Evolutionary conservation across 2,797 vertebrate genomes (phyloP), one percentile per base, ranked within the genome.

Genomic region (Gobionotothen gibberifrons): DNA sequence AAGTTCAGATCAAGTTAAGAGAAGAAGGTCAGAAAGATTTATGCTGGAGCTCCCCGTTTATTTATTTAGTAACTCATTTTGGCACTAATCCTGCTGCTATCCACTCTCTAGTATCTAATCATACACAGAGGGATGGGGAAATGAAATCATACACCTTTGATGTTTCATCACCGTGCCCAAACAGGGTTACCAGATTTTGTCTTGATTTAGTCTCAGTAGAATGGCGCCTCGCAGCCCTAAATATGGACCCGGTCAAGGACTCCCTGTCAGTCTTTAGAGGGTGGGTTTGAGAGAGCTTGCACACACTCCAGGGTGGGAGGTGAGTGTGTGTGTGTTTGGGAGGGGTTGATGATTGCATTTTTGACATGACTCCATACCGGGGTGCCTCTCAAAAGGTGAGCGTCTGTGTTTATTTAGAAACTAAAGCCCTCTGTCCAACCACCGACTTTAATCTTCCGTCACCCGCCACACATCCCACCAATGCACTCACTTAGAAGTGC

Each of bases 321-420:
- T 63, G 67, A 53, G 40, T 11, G 40, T 42, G 49, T 26, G 26
- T 26, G 49, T n/a, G 46, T 7, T 19, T 0, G 86, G 62, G 69
- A 22, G 63, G 52, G 65, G 82, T 79, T 10, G 73, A 53, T 65
- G 78, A 79, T 88, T 82, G 79, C 87, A 89, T 92, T 87, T 87
- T 79, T 83, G 70, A 79, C 81, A 74, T 90, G 88, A 83, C 85
- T 89, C 85, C 78, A 83, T 71, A 68, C 74, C 3, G 79, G 59
- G 79, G 79, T 76, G 85, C 85, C 90, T 82, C 90, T 93, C 90
- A 86, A 92, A 60, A 94, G 93, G 92, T 93, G 90, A 93, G 88
- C 48, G 76, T 82, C 83, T 72, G 85, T 93, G 87, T 94, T 94
- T 94, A 93, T 94, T 94, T 94, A 93, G 91, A 84, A 94, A 92